Base-by-base conservation (phyloP, 2,888 invertebrate species). In the Taenaris catops region DNA sequence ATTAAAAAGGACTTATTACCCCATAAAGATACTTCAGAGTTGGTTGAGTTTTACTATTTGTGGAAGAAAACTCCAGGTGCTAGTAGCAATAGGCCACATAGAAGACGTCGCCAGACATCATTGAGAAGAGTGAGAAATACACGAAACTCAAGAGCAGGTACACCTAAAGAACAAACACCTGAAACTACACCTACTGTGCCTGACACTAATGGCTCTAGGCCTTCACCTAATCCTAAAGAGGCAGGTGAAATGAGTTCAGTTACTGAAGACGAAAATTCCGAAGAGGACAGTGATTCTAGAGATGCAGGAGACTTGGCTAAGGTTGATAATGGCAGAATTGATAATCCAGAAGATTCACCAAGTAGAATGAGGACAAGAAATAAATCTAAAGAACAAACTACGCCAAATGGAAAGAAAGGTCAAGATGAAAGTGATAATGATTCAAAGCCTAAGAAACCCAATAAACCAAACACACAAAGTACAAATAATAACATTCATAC, bases 21-120 rank as follows among this genome's bases (percentile, higher is more conserved):
- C 35, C 96, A 98, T 73, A 97, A 98, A 89, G 97, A 98, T 68
- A 98, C 98, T 61, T 94, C 97, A 35, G 98, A 99, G 73, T 87
- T 99, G 63, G 98, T 99, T 34, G 98, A 98, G 76, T 99, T 96
- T 88, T 99, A 99, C 86, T 99, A 99, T 87, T 89, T 98, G 66
- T 99, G 99, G 99, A 99, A 99, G 89, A 99, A 99, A 88, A 98
- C 98, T 19, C 97, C 98, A 8, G 97, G 97, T 59, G 99, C 99
- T 44, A 96, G 96, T 74, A 97, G 96, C 71, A 97, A 97, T 76
- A 91, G 98, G 53, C 98, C 98, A 11, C 97, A 98, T 68, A 90
- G 98, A 49, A 90, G 98, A 66, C 89, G 97, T 48, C 89, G 96
- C 32, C 96, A 95, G 72, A 94, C 94, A 54, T 96, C 96, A 29